Conservation (phyloP, 2,888 invertebrate genomes). For the Ceratothoa steindachneri region DNA sequence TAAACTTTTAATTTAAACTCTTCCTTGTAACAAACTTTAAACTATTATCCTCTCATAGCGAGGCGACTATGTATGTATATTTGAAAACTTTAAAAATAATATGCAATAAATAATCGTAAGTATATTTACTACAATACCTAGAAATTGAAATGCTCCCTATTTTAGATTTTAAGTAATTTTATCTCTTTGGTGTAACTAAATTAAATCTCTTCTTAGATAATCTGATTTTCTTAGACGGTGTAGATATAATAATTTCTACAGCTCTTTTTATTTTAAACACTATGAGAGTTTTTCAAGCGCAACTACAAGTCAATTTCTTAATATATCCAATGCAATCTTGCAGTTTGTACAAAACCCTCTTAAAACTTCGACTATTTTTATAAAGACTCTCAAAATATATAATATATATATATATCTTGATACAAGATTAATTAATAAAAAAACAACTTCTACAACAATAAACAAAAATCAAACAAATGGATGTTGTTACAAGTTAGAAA, state of each 20-base stretch:
- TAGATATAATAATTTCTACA: not conserved
- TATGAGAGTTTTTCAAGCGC: not conserved
- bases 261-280: not conserved
- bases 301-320: too few relatives aligned
- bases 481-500: constrained; percentile 6
- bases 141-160: constrained; percentile 43
- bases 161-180: constrained; percentile 37
- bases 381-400: constrained; percentile 5
- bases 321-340: not conserved
- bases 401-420: constrained; percentile 22
- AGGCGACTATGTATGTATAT: not conserved
- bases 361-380: too few relatives aligned
- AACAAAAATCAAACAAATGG: constrained; percentile 7
- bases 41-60: not conserved
- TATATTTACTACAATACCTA: constrained; percentile 44
- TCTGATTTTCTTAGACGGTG: not conserved
- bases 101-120: constrained; percentile 45
- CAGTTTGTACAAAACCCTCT: not conserved
- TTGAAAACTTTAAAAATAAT: constrained; percentile 32
- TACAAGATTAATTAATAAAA: constrained; percentile 15
- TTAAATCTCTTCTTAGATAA: constrained; percentile 15
- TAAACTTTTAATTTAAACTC: not conserved
- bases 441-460: constrained; percentile 8
- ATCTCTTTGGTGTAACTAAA: constrained; percentile 45
- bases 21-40: not conserved